phyloP scores from a whole-genome alignment of 2,113 vertebrate genomes.

The Hiodon alosoides region DNA sequence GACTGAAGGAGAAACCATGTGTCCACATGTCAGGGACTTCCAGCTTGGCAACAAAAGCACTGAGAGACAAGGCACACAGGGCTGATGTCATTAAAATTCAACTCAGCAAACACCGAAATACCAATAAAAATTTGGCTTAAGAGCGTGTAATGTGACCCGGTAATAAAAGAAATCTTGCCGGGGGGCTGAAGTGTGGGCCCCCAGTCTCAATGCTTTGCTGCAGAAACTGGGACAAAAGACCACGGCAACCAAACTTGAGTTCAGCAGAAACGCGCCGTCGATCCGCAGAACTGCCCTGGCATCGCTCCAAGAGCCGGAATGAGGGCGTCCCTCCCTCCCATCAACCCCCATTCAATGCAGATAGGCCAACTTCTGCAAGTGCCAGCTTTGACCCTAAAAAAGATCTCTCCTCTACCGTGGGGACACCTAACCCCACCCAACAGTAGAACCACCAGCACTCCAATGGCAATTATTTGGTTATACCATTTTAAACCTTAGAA shows the following conservation, averaged over 20 bases:
- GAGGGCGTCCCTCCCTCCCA: not conserved
- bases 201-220: not conserved
- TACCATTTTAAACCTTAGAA: not conserved
- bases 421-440: not conserved
- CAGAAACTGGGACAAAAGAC: slow-evolving; percentile 11
- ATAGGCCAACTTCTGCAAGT: not conserved
- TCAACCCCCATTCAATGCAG: not conserved
- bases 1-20: not conserved
- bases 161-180: slow-evolving; percentile 30
- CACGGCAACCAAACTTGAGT: slow-evolving; percentile 14
- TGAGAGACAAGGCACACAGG: slow-evolving; percentile 14
- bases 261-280: not conserved
- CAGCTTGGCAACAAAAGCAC: not conserved
- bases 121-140: slow-evolving; percentile 21
- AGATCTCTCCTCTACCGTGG: not conserved
- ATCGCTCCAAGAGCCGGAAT: not conserved
- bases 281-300: not conserved
- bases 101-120: slow-evolving; percentile 11
- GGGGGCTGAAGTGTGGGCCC: slow-evolving; percentile 22
- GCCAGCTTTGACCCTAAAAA: not conserved
- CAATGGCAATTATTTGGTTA: no score
- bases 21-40: not conserved
- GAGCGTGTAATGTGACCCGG: slow-evolving; percentile 14
- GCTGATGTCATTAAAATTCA: slow-evolving; percentile 18
- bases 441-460: no score